Evolutionary conservation across 2,113 vertebrate genomes (phyloP).

Genomic region (Morone chrysops): DNA sequence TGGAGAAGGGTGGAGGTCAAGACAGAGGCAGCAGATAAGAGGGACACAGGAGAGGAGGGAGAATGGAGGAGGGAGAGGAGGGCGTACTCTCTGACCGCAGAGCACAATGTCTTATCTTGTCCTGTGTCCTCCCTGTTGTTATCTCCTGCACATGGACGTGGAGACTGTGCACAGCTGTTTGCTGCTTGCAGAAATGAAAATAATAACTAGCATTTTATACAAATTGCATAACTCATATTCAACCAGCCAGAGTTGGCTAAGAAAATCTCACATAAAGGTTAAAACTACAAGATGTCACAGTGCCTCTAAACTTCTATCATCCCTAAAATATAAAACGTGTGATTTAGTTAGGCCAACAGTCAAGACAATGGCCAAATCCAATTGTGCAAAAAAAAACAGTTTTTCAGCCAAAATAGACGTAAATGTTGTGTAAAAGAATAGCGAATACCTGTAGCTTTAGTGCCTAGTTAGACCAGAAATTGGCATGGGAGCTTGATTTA

Average conservation of each 20-base stretch:
- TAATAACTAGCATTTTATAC: conserved; percentile 20
- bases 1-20: conserved; percentile 76
- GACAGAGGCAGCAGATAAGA: conserved; percentile 75
- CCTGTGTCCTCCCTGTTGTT: conserved; percentile 70
- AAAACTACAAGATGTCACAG: conserved; percentile 7
- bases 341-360: conserved; percentile 1
- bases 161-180: conserved; percentile 47
- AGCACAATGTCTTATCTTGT: conserved; percentile 80
- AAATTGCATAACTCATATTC: conserved; percentile 1
- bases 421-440: neutral
- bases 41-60: conserved; percentile 64
- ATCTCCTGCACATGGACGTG: conserved; percentile 65
- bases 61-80: conserved; percentile 56
- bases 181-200: conserved; percentile 20
- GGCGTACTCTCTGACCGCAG: conserved; percentile 72
- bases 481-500: neutral
- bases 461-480: neutral
- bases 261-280: conserved; percentile 3
- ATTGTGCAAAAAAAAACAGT: neutral
- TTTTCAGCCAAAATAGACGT: neutral
- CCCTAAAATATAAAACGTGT: neutral
- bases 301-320: neutral
- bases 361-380: neutral
- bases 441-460: neutral
- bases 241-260: neutral